phyloP scores from a whole-genome alignment of 2,113 vertebrate species.

The Rattus norvegicus region DNA sequence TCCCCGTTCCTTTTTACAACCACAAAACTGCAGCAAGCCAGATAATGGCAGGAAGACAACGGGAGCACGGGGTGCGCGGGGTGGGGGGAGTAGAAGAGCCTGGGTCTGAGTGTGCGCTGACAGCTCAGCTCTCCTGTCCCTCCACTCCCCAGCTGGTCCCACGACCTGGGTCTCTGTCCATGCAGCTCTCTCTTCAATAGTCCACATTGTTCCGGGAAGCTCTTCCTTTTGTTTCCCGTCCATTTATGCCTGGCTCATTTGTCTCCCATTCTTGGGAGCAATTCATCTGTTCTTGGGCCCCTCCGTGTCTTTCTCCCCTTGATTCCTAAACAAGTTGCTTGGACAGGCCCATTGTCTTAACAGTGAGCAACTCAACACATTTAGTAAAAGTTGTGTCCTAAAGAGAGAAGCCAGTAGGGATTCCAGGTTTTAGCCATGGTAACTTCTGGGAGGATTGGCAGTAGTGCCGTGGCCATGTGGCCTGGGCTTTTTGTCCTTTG shows the following conservation, averaged over 20 bases:
- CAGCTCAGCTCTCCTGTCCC: conserved; percentile 46
- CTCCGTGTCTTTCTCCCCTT: conserved; percentile 70
- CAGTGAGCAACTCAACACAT: neutral
- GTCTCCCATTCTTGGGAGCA: conserved; percentile 77
- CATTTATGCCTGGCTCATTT: conserved; percentile 77
- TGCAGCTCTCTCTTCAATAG: conserved; percentile 60
- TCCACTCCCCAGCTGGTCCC: conserved; percentile 73
- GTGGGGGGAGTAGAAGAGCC: neutral
- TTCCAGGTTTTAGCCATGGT: conserved; percentile 80
- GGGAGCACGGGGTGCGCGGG: neutral
- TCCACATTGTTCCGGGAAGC: conserved; percentile 64
- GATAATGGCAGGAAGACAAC: neutral
- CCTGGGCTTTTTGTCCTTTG: conserved; percentile 67
- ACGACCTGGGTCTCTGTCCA: conserved; percentile 66
- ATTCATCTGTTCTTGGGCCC: conserved; percentile 74
- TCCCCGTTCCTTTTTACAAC: neutral
- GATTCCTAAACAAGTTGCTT: conserved; percentile 75
- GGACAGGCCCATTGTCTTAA: conserved; percentile 80
- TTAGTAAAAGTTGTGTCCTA: conserved; percentile 70
- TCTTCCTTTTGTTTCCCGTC: conserved; percentile 80
- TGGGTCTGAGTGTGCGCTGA: neutral
- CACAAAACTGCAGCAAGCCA: neutral
- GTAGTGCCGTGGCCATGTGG: neutral
- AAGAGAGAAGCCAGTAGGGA: conserved; percentile 65
- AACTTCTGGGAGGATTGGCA: conserved; percentile 67